Evolutionary conservation across 2,888 invertebrate genomes (phyloP), one percentile per base, ranked within the genome.

Genomic region (Fissipunctia ypsillon): DNA sequence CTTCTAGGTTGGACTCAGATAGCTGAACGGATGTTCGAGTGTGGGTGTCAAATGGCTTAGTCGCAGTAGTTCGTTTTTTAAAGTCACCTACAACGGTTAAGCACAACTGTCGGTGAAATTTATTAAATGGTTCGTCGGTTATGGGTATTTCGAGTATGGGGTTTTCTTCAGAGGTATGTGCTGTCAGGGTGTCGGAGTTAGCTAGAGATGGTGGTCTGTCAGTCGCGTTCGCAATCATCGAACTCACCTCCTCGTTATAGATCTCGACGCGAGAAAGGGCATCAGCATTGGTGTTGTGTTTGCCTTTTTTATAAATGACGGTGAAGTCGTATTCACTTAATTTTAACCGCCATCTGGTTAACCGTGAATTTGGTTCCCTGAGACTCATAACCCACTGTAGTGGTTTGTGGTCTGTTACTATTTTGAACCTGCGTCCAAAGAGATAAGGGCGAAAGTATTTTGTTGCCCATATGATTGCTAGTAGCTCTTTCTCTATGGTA

Each of bases 1-100:
- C 38, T n/a, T 65, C 65, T 1, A 65, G 19, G 35, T 65, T 65
- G 0, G 54, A 66, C 16, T 66, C 54, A 4, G 66, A 66, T 54
- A 66, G 3, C 4, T 66, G 66, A 4, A 66, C 22, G 7, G 66
- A 54, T 28, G 54, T 43, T 38, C 66, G 66, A 28, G 66, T 54
- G 6, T 66, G 66, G 38, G 66, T 61, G 12, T 65, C 65, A 14
- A 65, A 65, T 14, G 52, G 52, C n/a, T 65, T 65, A 0, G 65
- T 65, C 6, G n/a, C 48, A 3, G 14, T 35, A 19, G 64, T 4
- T n/a, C 50, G 48, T 10, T 25, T 19, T 28, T 64, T 64, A 31
- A 35, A 22, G 22, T 50, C 43, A 31, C 25, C 63, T 31, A 50
- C 63, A 9, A 64, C 48, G 22, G 63, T 64, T 1, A 64, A 31